phyloP scores from a whole-genome alignment of 2,113 vertebrate species.

The Prietella phreatophila region DNA sequence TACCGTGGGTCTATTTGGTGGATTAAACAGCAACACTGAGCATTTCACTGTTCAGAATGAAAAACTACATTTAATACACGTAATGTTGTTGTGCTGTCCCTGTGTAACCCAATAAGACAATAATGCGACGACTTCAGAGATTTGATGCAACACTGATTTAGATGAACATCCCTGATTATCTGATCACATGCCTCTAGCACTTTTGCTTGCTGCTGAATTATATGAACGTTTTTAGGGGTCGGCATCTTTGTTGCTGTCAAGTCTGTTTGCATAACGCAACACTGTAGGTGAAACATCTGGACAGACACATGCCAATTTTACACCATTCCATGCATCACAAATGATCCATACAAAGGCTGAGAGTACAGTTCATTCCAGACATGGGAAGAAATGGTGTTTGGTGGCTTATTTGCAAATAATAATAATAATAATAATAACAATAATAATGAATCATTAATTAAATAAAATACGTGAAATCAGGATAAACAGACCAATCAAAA shows the following conservation, averaged over 20 bases:
- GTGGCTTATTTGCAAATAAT: background rate
- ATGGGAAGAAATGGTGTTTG: background rate
- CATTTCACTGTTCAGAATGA: background rate
- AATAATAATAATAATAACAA: no score
- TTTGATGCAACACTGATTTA: slow-evolving; percentile 2
- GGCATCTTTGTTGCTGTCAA: background rate
- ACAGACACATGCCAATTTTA: background rate
- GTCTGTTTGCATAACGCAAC: background rate
- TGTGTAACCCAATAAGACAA: background rate
- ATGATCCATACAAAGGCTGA: background rate
- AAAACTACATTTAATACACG: background rate
- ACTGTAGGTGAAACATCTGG: background rate
- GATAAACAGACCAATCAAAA: background rate
- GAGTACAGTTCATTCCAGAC: background rate
- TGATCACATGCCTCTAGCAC: background rate
- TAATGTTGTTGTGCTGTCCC: background rate
- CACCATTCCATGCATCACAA: background rate
- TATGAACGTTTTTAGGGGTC: background rate
- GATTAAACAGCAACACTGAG: background rate
- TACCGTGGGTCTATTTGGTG: background rate
- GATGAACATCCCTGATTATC: slow-evolving; percentile 13
- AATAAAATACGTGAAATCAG: background rate
- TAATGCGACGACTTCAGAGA: background rate
- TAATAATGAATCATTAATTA: no score
- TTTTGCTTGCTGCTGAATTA: background rate